Conservation (phyloP, 2,888 invertebrate species). For the Archips crataeganus region DNA sequence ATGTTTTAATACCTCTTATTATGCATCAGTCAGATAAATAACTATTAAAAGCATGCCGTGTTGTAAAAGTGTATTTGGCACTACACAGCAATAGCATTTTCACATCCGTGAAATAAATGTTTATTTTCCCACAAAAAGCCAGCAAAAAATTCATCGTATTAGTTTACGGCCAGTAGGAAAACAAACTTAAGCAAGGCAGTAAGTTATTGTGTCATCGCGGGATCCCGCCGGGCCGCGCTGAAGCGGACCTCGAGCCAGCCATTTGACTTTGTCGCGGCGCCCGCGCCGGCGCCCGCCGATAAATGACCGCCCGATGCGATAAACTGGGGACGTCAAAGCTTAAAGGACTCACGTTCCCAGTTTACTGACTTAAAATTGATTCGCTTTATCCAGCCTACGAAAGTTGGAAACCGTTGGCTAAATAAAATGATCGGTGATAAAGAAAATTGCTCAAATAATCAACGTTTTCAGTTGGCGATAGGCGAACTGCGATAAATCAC, state of each 20-base stretch:
- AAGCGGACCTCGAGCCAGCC: slow-evolving; percentile 16
- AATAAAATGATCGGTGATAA: slow-evolving; percentile 14
- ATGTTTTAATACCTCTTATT: no score
- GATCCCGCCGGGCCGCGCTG: slow-evolving; percentile 18
- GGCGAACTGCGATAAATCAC: not conserved
- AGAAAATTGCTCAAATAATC: not conserved
- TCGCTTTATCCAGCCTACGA: slow-evolving; percentile 23
- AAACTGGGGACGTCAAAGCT: slow-evolving; percentile 35
- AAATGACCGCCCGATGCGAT: slow-evolving; percentile 34
- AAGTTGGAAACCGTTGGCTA: not conserved
- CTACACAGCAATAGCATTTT: not conserved
- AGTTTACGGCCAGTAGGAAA: slow-evolving; percentile 7
- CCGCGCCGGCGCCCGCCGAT: slow-evolving; percentile 9
- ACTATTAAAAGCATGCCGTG: no score
- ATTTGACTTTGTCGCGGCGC: slow-evolving; percentile 32
- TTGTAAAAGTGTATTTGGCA: not conserved
- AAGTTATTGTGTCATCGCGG: slow-evolving; percentile 34
- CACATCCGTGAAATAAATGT: not conserved
- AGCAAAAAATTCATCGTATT: slow-evolving; percentile 6
- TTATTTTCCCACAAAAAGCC: not conserved
- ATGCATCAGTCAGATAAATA: no score
- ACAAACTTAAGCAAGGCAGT: slow-evolving; percentile 31
- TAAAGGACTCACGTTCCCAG: slow-evolving; percentile 33
- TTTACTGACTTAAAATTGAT: slow-evolving; percentile 37
- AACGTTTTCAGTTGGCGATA: not conserved